phyloP scores from a whole-genome alignment of 2,797 vertebrate species.

The Gymnoscopelus braueri region DNA sequence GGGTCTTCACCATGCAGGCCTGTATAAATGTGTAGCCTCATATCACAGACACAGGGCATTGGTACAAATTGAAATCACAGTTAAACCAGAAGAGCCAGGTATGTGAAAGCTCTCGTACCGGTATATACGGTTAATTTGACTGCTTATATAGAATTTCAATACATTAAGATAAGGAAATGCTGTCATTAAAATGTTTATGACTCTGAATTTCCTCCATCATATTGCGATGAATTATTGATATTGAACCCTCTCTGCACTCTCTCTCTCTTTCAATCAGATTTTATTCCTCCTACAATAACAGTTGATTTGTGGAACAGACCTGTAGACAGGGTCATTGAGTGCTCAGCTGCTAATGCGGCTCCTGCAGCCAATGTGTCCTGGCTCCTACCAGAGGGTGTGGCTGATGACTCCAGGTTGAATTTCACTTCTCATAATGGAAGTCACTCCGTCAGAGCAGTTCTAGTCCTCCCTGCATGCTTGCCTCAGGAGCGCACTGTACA shows the following conservation, averaged over 20 bases:
- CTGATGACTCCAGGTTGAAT: constrained; percentile 61
- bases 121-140: neutral
- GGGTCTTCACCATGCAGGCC: constrained; percentile 58
- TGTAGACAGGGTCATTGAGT: constrained; percentile 68
- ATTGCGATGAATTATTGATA: constrained; percentile 33
- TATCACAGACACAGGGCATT: constrained; percentile 60
- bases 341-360: constrained; percentile 69
- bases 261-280: constrained; percentile 20
- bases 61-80: constrained; percentile 66
- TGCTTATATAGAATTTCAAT: neutral
- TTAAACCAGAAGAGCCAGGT: constrained; percentile 62
- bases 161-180: neutral
- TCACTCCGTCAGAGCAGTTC: constrained; percentile 68
- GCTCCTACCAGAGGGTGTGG: constrained; percentile 71
- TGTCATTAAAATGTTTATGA: constrained; percentile 17
- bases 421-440: constrained; percentile 72
- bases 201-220: constrained; percentile 7
- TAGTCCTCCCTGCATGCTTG: constrained; percentile 73
- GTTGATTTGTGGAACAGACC: constrained; percentile 54
- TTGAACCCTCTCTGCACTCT: constrained; percentile 3
- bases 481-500: constrained; percentile 60
- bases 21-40: constrained; percentile 70
- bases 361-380: constrained; percentile 78
- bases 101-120: constrained; percentile 13
- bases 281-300: constrained; percentile 68